Conservation (phyloP, 2,797 vertebrate species). For the Pseudocheirus occidentalis region DNA sequence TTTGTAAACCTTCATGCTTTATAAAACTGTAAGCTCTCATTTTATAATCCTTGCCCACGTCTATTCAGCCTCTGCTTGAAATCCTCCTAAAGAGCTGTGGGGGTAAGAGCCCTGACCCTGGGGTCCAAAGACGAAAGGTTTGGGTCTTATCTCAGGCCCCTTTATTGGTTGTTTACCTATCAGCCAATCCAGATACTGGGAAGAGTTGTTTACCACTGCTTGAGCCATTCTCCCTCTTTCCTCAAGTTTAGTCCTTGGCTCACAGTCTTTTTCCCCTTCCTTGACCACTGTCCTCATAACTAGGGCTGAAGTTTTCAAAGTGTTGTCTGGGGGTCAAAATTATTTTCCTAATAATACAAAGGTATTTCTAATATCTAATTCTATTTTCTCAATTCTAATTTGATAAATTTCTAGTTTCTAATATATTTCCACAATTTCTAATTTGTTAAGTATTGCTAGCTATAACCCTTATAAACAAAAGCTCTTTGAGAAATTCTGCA, state of each 20-base stretch:
- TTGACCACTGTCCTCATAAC: neutral
- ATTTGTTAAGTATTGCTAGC: neutral
- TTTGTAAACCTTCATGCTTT: neutral
- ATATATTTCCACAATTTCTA: neutral
- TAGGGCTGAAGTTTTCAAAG: neutral
- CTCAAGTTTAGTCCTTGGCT: neutral
- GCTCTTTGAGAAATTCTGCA: neutral
- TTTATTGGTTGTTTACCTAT: neutral
- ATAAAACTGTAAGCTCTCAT: neutral
- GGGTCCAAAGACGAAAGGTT: neutral
- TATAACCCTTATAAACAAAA: neutral
- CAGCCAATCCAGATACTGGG: neutral
- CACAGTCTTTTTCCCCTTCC: neutral
- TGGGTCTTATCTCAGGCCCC: neutral
- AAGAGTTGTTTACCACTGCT: neutral
- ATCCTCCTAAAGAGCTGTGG: neutral
- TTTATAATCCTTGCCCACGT: neutral
- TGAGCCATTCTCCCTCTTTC: neutral
- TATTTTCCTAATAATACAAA: neutral
- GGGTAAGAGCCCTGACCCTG: neutral
- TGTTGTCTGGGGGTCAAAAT: neutral
- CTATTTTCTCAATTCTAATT: neutral
- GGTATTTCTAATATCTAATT: neutral
- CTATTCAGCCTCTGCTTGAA: neutral
- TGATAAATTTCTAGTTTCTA: neutral